Evolutionary conservation across 2,797 vertebrate genomes (phyloP).

Genomic region (Alca torda): DNA sequence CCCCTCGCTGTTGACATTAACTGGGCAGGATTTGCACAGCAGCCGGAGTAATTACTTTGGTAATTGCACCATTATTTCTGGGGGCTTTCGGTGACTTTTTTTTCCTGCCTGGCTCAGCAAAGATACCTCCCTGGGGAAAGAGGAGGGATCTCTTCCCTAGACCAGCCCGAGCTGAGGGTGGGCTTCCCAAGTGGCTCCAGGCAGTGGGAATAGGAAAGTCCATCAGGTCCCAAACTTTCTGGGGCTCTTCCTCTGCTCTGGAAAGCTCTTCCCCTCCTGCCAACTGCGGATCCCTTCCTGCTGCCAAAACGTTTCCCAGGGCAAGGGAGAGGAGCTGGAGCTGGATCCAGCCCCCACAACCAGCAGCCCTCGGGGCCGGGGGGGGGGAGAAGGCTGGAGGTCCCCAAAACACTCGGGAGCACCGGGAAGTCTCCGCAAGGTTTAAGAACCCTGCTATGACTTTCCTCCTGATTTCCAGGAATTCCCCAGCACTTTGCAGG

Average conservation of each 20-base stretch:
- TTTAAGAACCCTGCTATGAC: not conserved
- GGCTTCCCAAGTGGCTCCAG: not conserved
- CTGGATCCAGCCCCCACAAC: accelerated
- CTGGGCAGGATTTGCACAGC: not conserved
- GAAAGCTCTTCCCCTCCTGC: not conserved
- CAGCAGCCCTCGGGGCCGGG: not conserved
- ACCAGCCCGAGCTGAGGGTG: not conserved
- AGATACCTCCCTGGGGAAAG: not conserved
- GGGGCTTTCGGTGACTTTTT: not conserved
- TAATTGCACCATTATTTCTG: not conserved
- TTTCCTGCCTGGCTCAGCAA: not conserved
- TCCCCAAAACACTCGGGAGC: not conserved
- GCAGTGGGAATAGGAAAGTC: accelerated
- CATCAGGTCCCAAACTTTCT: not conserved
- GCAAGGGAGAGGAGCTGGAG: not conserved
- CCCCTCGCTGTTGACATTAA: not conserved
- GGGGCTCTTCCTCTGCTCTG: not conserved
- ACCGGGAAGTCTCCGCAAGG: accelerated
- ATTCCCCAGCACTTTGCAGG: not conserved
- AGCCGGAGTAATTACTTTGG: not conserved
- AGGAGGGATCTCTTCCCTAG: not conserved
- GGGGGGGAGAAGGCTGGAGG: not conserved
- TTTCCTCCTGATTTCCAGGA: not conserved
- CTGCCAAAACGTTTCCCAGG: not conserved
- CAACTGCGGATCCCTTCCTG: not conserved